Base-by-base conservation (phyloP, 2,797 vertebrate species). In the Salmo trutta region DNA sequence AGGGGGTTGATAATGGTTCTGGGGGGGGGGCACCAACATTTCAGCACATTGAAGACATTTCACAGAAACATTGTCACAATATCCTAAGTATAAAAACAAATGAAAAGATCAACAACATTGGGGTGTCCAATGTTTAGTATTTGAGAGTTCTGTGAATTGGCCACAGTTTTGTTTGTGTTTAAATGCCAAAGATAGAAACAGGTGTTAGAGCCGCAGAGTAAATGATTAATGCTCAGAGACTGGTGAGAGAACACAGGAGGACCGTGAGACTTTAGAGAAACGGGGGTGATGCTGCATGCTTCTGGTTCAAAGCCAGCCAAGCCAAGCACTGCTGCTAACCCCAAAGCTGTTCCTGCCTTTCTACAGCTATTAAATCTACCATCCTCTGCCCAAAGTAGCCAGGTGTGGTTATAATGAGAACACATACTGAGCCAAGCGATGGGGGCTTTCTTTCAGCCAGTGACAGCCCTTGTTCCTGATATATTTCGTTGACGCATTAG, bases 331-430 rank as follows among this genome's bases (percentile, higher is more conserved):
- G 21, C 24, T 51, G 21, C 47, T 27, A 27, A 64, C 56, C 52
- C 15, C 56, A 62, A 21, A 41, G 73, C 73, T 74, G 73, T 24
- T 73, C 52, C 29, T 73, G 54, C 27, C 53, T 59, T 14, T 27
- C 53, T 31, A 59, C 53, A 31, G 53, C 27, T 73, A 73, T 31
- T 1, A 17, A 33, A 54, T 17, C 52, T 14, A 31, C 52, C 17
- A n/a, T 10, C 29, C 27, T 8, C 17, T 77, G 33, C 56, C 73
- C 76, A n/a, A 7, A 81, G 78, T 72, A 59, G 54, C 75, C 82
- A 82, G 84, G 74, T 81, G 80, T 77, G 80, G 78, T 73, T 67
- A 82, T 64, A 85, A 82, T 21, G 47, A 83, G 79, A 51, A 36
- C 59, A 71, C 72, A 24, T 75, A 70, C 51, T 64, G 66, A 70